Evolutionary conservation across 2,888 invertebrate species (phyloP).

Genomic region (Germaria angustata): DNA sequence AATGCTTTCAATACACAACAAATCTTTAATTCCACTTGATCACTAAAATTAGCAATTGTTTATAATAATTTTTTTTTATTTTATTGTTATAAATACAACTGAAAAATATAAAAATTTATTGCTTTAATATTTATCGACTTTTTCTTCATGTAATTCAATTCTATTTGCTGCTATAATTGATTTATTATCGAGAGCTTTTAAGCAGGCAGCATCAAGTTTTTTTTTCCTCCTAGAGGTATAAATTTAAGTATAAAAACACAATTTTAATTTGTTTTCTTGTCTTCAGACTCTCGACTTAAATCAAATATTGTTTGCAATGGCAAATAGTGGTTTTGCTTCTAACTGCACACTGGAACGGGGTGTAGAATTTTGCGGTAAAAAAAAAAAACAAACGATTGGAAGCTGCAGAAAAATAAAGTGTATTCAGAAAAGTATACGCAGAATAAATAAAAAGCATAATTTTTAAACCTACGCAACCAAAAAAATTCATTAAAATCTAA

Average conservation of each 20-base stretch:
- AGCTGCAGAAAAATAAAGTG: too few species aligned
- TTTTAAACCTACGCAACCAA: too few species aligned
- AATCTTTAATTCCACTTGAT: conserved; percentile 13
- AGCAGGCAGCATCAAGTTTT: neutral
- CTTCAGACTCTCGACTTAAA: neutral
- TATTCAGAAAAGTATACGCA: too few species aligned
- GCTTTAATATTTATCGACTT: neutral
- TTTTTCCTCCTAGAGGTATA: too few species aligned
- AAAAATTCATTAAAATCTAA: too few species aligned
- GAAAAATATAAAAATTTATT: neutral
- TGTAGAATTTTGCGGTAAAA: too few species aligned
- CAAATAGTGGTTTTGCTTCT: neutral
- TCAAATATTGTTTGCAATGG: neutral
- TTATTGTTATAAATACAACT: neutral
- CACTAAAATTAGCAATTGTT: conserved; percentile 41
- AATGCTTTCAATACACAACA: conserved; percentile 32
- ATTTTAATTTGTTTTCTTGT: neutral
- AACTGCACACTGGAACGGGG: conserved; percentile 11
- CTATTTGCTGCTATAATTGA: conserved; percentile 26
- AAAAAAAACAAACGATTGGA: too few species aligned
- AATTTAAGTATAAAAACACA: too few species aligned
- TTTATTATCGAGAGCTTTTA: neutral
- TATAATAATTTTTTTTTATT: neutral
- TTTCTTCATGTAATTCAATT: conserved; percentile 2
- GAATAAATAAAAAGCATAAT: too few species aligned